Evolutionary conservation across 92 coral and sea anemone genomes (phyloP).

Genomic region (Anthopleura xanthogrammica): DNA sequence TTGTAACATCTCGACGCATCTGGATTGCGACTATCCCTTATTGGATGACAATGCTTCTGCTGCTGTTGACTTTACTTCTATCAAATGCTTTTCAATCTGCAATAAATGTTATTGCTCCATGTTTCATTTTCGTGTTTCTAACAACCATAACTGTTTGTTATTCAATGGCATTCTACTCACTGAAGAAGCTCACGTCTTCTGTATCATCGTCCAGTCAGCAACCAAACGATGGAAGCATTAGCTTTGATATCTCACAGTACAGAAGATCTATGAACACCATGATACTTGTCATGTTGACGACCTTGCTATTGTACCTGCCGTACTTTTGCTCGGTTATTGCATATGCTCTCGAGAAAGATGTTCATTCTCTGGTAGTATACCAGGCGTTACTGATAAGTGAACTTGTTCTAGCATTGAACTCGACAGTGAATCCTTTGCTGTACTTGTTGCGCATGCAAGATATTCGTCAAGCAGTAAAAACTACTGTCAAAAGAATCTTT

Average conservation of each 20-base stretch:
- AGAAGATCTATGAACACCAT: constrained; percentile 12
- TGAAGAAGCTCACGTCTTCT: neutral
- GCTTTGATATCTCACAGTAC: neutral
- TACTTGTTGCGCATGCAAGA: too few species aligned
- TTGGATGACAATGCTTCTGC: neutral
- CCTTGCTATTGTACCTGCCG: constrained; percentile 2
- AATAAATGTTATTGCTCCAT: too few species aligned
- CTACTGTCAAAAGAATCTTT: too few species aligned
- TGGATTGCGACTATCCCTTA: neutral
- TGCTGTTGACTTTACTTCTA: too few species aligned
- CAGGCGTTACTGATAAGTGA: too few species aligned
- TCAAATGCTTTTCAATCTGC: too few species aligned
- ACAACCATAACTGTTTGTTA: neutral
- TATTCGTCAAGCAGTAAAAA: too few species aligned
- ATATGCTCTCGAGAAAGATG: neutral
- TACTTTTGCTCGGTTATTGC: neutral
- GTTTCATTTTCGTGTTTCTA: neutral
- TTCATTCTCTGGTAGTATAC: too few species aligned
- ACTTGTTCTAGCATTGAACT: too few species aligned
- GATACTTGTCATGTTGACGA: neutral
- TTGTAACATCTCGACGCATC: neutral
- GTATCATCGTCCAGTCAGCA: neutral
- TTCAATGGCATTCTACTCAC: neutral
- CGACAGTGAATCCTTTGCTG: too few species aligned
- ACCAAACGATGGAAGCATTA: neutral